A percentile compares a stretch with the other conserved stretches of the same genome.
Evolutionary conservation across 2,113 vertebrate species (phyloP).

Genomic region (Lamprologus speciosus): DNA sequence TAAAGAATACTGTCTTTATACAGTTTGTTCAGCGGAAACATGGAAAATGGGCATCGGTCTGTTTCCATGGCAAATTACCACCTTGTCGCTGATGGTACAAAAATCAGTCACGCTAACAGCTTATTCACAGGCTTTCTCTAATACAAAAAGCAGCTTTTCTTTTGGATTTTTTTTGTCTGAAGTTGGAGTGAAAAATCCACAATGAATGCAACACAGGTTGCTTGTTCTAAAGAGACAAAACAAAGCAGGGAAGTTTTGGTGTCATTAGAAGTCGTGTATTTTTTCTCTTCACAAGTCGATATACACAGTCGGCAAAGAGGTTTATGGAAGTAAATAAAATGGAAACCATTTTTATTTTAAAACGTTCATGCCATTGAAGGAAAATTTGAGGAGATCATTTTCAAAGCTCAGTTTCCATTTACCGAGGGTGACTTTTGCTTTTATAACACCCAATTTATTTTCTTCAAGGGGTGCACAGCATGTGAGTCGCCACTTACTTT

Average conservation of each 20-base stretch:
- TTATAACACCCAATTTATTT: neutral
- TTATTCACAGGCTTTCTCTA: neutral
- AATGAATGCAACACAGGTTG: neutral
- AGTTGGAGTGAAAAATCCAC: neutral
- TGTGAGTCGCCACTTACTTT: neutral
- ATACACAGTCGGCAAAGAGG: neutral
- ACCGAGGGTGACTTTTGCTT: conserved; percentile 22
- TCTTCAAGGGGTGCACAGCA: neutral
- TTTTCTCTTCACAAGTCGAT: neutral
- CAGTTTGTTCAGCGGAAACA: conserved; percentile 27
- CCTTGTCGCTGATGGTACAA: conserved; percentile 65
- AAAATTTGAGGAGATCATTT: neutral
- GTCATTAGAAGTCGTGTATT: neutral
- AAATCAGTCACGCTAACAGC: conserved; percentile 8
- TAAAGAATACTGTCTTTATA: neutral
- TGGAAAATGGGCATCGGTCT: conserved; percentile 23
- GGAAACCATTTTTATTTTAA: neutral
- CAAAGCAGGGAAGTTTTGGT: neutral
- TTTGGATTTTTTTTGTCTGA: neutral
- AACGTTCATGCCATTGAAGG: neutral
- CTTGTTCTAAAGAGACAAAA: conserved; percentile 15
- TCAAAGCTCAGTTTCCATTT: neutral
- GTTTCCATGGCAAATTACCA: conserved; percentile 55
- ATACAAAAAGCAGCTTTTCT: neutral
- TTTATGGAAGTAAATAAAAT: neutral